phyloP scores from a whole-genome alignment of 2,888 invertebrate genomes.

The Catocala sponsa region DNA sequence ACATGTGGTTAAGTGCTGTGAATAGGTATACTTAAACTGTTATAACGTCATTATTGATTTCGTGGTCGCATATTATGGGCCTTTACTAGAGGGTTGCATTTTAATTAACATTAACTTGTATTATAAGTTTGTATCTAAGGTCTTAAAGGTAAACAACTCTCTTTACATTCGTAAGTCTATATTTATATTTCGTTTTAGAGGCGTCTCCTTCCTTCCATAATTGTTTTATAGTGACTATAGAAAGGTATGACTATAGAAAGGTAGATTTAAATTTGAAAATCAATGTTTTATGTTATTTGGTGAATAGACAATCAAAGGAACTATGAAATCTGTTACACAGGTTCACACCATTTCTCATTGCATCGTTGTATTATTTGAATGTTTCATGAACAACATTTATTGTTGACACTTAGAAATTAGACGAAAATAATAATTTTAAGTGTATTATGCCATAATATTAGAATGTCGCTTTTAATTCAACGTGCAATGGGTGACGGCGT shows the following conservation, averaged over 20 bases:
- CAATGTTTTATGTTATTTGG: constrained; percentile 78
- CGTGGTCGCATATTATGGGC: constrained; percentile 74
- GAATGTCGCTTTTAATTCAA: constrained; percentile 52
- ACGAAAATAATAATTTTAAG: constrained; percentile 31
- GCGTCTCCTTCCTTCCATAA: constrained; percentile 80
- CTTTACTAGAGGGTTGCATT: constrained; percentile 81
- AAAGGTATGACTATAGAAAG: constrained; percentile 66
- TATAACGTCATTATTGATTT: constrained; percentile 82
- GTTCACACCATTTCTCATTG: constrained; percentile 72
- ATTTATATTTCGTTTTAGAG: constrained; percentile 85
- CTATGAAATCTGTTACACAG: constrained; percentile 75
- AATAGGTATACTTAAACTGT: constrained; percentile 87
- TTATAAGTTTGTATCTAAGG: constrained; percentile 84
- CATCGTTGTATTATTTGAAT: constrained; percentile 55
- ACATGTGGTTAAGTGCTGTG: constrained; percentile 87
- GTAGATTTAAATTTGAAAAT: constrained; percentile 76
- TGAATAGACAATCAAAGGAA: constrained; percentile 79
- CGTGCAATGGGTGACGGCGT: constrained; percentile 72
- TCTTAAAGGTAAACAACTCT: constrained; percentile 84
- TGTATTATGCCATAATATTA: constrained; percentile 49
- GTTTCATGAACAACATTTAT: constrained; percentile 37
- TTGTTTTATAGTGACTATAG: constrained; percentile 84
- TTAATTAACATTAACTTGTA: constrained; percentile 80
- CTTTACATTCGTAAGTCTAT: constrained; percentile 86
- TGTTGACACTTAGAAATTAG: constrained; percentile 34